These are phyloP conservation scores for Sturmia bella DNA, from an alignment of 2,888 invertebrate species.

Conservation along the genomic window DNA sequence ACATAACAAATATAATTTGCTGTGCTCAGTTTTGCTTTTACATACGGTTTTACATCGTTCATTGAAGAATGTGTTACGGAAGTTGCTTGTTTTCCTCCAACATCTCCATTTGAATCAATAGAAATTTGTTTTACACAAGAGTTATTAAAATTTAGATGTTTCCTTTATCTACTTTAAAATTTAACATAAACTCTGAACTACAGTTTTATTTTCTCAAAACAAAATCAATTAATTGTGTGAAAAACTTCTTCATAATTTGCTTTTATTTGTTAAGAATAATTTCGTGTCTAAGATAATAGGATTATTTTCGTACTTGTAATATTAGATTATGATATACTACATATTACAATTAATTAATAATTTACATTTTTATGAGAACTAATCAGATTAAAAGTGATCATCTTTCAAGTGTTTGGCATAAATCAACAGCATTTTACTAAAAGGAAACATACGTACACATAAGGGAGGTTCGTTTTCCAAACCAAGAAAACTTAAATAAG, in stretches of 20 bases:
- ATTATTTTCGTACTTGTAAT: constrained; percentile 24
- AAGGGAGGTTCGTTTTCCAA: not conserved
- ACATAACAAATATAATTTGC: no score
- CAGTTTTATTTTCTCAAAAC: not conserved
- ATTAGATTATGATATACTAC: constrained; percentile 11
- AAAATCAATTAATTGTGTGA: not conserved
- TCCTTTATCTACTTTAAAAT: no score
- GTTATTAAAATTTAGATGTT: no score
- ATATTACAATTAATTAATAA: constrained; percentile 1
- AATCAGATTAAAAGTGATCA: constrained; percentile 21
- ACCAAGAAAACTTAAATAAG: no score
- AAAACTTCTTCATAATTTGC: not conserved
- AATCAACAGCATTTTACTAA: not conserved
- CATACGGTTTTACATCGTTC: no score
- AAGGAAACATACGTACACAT: not conserved
- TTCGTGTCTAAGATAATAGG: constrained; percentile 28
- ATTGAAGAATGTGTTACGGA: no score
- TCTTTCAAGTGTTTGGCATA: not conserved
- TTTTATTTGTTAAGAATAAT: constrained; percentile 2
- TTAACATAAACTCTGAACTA: no score
- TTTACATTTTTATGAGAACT: constrained; percentile 1
- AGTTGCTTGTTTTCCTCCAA: no score
- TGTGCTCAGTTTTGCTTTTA: no score
- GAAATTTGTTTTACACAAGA: no score
- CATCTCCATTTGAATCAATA: no score